Evolutionary conservation across 2,113 vertebrate species (phyloP).

Genomic region (Ptychochromis oligacanthus): DNA sequence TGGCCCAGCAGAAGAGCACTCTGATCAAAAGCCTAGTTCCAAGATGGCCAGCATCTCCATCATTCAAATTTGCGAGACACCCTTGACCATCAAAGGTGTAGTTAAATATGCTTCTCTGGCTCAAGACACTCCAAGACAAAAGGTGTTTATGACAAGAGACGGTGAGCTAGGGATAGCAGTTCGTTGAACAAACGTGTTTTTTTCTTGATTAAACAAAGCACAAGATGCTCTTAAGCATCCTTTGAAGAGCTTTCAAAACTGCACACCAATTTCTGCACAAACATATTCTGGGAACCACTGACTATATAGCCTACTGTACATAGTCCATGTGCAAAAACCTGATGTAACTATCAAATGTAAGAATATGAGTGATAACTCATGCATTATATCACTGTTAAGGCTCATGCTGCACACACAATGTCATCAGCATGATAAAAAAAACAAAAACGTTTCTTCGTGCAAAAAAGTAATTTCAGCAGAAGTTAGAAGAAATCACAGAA

Average conservation of each 20-base stretch:
- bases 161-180: not conserved
- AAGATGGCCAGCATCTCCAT: constrained; percentile 49
- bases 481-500: not conserved
- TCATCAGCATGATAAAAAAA: not conserved
- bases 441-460: no score
- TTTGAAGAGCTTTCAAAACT: constrained; percentile 19
- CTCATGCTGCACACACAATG: not conserved
- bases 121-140: constrained; percentile 60
- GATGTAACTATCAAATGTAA: not conserved
- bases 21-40: constrained; percentile 63
- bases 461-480: not conserved
- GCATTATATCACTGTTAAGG: not conserved
- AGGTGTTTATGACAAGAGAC: constrained; percentile 9
- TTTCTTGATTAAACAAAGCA: constrained; percentile 35
- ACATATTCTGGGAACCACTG: not conserved
- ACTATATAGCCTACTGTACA: not conserved
- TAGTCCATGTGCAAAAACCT: not conserved
- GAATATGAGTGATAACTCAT: not conserved
- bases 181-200: constrained; percentile 17
- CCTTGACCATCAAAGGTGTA: constrained; percentile 70
- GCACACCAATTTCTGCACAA: not conserved
- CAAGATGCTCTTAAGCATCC: not conserved
- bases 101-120: constrained; percentile 26
- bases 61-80: constrained; percentile 55
- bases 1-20: constrained; percentile 38